These are phyloP conservation scores for Brachypodius melanocephalos DNA, from an alignment of 2,113 vertebrate species.

Conservation along the genomic window DNA sequence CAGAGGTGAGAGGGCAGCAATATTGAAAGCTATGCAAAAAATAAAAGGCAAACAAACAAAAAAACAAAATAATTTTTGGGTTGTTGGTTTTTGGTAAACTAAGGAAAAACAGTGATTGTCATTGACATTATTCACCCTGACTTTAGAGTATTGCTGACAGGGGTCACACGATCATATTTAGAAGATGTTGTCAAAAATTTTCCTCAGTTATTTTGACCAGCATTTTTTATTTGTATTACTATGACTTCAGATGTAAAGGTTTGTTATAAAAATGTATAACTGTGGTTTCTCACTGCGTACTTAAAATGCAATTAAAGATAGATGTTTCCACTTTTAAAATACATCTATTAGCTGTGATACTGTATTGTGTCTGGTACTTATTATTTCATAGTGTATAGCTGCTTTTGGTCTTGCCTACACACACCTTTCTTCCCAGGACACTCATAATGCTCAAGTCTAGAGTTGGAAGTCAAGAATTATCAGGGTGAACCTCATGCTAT, in stretches of 20 bases:
- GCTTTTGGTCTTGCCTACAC: neutral
- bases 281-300: slow-evolving; percentile 71
- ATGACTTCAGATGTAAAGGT: slow-evolving; percentile 73
- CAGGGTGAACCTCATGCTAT: neutral
- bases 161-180: slow-evolving; percentile 57
- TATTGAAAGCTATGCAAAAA: slow-evolving; percentile 76
- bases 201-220: slow-evolving; percentile 66
- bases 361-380: slow-evolving; percentile 64
- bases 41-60: neutral
- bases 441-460: neutral
- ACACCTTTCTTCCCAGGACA: neutral
- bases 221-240: slow-evolving; percentile 74
- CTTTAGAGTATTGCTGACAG: slow-evolving; percentile 59
- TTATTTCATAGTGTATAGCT: slow-evolving; percentile 63
- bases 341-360: slow-evolving; percentile 69
- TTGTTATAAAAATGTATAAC: slow-evolving; percentile 70
- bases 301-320: slow-evolving; percentile 77
- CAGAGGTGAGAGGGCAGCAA: slow-evolving; percentile 65
- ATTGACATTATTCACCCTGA: slow-evolving; percentile 55
- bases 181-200: slow-evolving; percentile 59
- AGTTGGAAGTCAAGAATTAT: neutral
- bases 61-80: neutral
- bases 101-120: slow-evolving; percentile 52
- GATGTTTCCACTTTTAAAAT: slow-evolving; percentile 73
- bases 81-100: slow-evolving; percentile 28